Conservation (phyloP, 2,888 invertebrate species). For the Spisula solida region DNA sequence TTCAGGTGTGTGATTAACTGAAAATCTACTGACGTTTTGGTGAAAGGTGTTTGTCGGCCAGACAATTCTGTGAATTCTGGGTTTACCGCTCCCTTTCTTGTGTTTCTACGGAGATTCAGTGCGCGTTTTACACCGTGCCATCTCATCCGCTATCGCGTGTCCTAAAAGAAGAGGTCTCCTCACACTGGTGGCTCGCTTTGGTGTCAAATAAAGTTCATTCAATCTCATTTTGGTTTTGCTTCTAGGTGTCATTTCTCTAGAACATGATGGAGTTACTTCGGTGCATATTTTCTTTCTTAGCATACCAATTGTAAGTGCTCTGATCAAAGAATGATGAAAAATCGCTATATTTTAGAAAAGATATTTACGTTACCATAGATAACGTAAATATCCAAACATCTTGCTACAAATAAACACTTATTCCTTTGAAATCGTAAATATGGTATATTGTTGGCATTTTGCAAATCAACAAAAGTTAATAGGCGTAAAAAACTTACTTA, state of each 20-base stretch:
- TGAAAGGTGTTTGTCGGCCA: no score
- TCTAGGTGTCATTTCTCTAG: not conserved
- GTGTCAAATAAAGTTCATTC: constrained; percentile 10
- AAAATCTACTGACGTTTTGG: no score
- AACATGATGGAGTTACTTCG: not conserved
- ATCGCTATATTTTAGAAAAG: not conserved
- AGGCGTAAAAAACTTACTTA: no score
- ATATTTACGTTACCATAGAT: not conserved
- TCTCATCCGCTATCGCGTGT: constrained; percentile 25
- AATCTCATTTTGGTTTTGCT: constrained; percentile 13
- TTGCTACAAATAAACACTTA: no score
- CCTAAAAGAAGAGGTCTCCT: constrained; percentile 7
- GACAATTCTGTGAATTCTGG: no score
- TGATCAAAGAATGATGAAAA: not conserved
- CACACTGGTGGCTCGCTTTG: not conserved
- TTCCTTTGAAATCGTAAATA: no score
- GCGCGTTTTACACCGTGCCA: constrained; percentile 9
- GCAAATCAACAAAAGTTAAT: no score
- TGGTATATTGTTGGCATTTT: no score
- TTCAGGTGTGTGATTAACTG: no score
- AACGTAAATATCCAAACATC: no score
- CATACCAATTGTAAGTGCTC: not conserved
- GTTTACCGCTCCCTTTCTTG: not conserved
- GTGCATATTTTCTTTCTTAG: not conserved
- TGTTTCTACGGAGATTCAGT: not conserved